Evolutionary conservation across 2,888 invertebrate species (phyloP).

Genomic region (Cheilosia grossa): DNA sequence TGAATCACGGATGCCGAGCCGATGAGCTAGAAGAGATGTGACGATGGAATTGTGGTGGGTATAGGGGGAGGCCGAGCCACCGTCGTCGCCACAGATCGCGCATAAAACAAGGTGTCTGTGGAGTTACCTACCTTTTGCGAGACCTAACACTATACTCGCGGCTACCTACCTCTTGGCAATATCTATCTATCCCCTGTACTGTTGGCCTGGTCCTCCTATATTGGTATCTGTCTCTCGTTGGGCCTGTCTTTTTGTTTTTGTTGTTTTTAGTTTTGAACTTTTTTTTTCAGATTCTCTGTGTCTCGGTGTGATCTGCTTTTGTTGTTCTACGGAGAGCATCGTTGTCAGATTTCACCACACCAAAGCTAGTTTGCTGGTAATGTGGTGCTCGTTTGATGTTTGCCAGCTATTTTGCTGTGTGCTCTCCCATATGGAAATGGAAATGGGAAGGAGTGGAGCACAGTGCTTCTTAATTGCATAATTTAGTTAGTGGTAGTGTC

Average conservation of each 20-base stretch:
- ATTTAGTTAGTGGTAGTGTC: slow-evolving; percentile 72
- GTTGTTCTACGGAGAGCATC: slow-evolving; percentile 66
- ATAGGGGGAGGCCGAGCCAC: slow-evolving; percentile 11
- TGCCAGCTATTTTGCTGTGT: slow-evolving; percentile 35
- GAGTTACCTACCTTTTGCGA: slow-evolving; percentile 71
- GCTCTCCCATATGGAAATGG: slow-evolving; percentile 59
- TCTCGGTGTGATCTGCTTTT: slow-evolving; percentile 73
- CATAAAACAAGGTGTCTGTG: slow-evolving; percentile 74
- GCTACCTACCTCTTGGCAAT: slow-evolving; percentile 63
- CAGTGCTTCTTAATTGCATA: slow-evolving; percentile 70
- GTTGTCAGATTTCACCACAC: slow-evolving; percentile 74
- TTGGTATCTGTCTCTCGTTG: slow-evolving; percentile 49
- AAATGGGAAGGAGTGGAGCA: slow-evolving; percentile 58
- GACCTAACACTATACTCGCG: slow-evolving; percentile 65
- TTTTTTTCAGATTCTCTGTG: slow-evolving; percentile 43
- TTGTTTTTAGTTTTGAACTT: background rate
- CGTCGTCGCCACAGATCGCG: slow-evolving; percentile 45
- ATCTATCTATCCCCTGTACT: slow-evolving; percentile 13
- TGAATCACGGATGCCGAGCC: slow-evolving; percentile 71
- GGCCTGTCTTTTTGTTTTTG: slow-evolving; percentile 29
- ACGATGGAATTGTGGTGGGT: background rate
- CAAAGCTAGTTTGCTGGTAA: slow-evolving; percentile 15
- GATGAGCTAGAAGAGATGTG: slow-evolving; percentile 47
- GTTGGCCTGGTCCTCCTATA: slow-evolving; percentile 42
- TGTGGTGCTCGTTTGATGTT: slow-evolving; percentile 31